A percentile compares a stretch with the other conserved stretches of the same genome.
Evolutionary conservation across 2,113 vertebrate genomes (phyloP).

Genomic region (Pardalotus punctatus): DNA sequence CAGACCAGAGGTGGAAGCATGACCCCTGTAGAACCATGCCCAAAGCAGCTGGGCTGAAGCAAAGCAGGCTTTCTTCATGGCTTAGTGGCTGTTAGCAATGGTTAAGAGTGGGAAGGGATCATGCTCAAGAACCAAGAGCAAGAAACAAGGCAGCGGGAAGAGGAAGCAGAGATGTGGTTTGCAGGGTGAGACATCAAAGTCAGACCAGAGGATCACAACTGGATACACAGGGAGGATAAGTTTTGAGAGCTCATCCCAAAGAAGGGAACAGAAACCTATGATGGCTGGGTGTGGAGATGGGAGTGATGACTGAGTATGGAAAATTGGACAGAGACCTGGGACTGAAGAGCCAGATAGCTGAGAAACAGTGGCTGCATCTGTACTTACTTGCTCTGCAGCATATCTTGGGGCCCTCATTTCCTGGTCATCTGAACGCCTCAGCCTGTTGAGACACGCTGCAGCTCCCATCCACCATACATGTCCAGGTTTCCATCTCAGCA

Average conservation of each 20-base stretch:
- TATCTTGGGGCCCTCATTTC: constrained; percentile 22
- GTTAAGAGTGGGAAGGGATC: background rate
- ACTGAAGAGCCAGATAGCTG: background rate
- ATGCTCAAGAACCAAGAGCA: background rate
- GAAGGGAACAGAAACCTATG: background rate
- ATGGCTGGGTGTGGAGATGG: background rate
- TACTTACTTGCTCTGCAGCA: constrained; percentile 54
- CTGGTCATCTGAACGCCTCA: background rate
- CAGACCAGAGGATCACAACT: background rate
- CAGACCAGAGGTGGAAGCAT: background rate
- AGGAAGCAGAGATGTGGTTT: background rate
- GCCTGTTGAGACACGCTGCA: background rate
- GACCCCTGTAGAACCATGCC: background rate
- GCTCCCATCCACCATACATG: background rate
- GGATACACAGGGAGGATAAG: background rate
- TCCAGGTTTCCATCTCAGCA: constrained; percentile 23
- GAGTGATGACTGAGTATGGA: constrained; percentile 5
- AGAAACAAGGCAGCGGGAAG: background rate
- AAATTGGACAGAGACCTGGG: constrained; percentile 20
- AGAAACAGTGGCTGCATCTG: constrained; percentile 12
- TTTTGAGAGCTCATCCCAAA: background rate
- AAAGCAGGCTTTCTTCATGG: background rate
- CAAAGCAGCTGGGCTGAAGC: background rate
- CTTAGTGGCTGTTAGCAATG: background rate
- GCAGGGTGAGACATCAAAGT: background rate